Percentiles rank a stretch among this genome's conserved stretches.
These are phyloP conservation scores for Eupeodes luniger DNA, from an alignment of 2,888 invertebrate species.

Conservation along the genomic window DNA sequence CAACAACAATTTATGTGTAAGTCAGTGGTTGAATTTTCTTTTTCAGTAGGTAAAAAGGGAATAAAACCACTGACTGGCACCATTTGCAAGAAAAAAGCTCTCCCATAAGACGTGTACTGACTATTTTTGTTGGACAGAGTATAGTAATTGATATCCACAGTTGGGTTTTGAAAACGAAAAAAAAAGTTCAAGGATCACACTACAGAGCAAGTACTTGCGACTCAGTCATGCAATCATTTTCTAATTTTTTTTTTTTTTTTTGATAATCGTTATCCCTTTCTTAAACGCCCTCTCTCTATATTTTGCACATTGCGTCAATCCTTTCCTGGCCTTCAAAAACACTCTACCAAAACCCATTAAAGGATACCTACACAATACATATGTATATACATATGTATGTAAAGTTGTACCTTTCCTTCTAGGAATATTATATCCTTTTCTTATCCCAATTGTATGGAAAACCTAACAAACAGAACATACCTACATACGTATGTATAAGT, in stretches of 20 bases:
- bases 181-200: too few species aligned
- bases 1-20: too few species aligned
- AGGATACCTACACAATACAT: conserved; percentile 26
- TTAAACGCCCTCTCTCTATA: conserved; percentile 3
- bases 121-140: too few species aligned
- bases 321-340: conserved; percentile 35
- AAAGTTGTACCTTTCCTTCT: neutral
- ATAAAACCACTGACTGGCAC: too few species aligned
- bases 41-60: too few species aligned
- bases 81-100: too few species aligned
- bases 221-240: neutral
- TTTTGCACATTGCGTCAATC: conserved; percentile 31
- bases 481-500: neutral
- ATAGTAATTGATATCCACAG: too few species aligned
- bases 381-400: neutral
- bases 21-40: too few species aligned
- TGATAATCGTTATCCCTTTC: neutral
- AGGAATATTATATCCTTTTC: neutral
- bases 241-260: neutral
- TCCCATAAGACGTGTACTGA: too few species aligned
- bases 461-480: neutral
- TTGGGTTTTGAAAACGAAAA: too few species aligned
- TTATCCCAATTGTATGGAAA: conserved; percentile 34
- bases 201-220: neutral
- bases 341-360: conserved; percentile 49